Conservation (phyloP, 1,140 invertebrate species). For the Drosophila sucinea region DNA sequence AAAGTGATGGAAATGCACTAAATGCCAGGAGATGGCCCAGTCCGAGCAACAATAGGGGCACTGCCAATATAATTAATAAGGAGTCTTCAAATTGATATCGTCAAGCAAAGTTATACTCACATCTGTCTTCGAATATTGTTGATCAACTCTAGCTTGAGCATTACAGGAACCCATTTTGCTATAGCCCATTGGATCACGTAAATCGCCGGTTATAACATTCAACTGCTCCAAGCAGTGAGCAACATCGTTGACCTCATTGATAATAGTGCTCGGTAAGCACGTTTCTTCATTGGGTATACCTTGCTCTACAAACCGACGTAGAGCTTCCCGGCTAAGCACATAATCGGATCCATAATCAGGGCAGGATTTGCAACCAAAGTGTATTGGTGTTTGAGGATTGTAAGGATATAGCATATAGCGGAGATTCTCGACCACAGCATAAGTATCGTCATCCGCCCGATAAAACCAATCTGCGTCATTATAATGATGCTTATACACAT, state of each 20-base stretch:
- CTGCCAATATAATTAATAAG: slow-evolving; percentile 10
- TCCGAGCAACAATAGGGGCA: slow-evolving; percentile 94
- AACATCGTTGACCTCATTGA: slow-evolving; percentile 95
- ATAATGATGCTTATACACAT: slow-evolving; percentile 92
- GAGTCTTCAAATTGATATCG: not conserved
- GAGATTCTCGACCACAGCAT: slow-evolving; percentile 96
- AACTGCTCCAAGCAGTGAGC: slow-evolving; percentile 94
- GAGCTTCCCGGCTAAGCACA: slow-evolving; percentile 91
- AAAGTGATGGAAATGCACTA: slow-evolving; percentile 95
- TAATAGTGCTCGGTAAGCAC: slow-evolving; percentile 88
- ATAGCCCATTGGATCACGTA: slow-evolving; percentile 91
- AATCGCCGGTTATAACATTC: slow-evolving; percentile 93
- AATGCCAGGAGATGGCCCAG: slow-evolving; percentile 98
- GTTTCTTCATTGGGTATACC: slow-evolving; percentile 87
- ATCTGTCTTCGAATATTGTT: slow-evolving; percentile 52
- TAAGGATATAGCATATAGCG: slow-evolving; percentile 93
- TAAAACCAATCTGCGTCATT: slow-evolving; percentile 95
- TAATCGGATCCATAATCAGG: slow-evolving; percentile 94
- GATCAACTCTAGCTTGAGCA: slow-evolving; percentile 71
- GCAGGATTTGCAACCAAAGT: slow-evolving; percentile 92
- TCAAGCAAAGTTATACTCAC: slow-evolving; percentile 84
- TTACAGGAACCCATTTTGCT: slow-evolving; percentile 95
- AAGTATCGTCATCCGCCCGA: slow-evolving; percentile 97
- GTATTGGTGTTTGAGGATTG: slow-evolving; percentile 88
- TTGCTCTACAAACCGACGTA: slow-evolving; percentile 89